Evolutionary conservation across 2,113 vertebrate species (phyloP), one percentile per base, ranked within the genome.

Genomic region (Nanorana parkeri): DNA sequence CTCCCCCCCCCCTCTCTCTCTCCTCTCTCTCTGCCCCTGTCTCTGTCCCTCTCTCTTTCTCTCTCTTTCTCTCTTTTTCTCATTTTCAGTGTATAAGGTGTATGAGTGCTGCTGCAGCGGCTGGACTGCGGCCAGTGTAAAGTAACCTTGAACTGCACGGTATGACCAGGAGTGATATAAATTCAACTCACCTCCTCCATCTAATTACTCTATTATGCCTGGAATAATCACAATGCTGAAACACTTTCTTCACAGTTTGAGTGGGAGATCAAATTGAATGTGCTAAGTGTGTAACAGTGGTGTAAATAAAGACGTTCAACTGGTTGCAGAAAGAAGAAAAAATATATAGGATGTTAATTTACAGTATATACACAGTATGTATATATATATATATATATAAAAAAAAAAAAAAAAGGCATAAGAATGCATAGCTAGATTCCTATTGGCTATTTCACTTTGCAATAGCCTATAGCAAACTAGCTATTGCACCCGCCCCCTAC

Each of bases 191-290:
- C 13, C 66, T 87, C 87, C 81, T 19, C 81, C 81, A 15, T 60
- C 80, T 83, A 83, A 69, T 84, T 84, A 85, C 29, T 84, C 36
- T 84, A 72, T 77, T 84, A 29, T 73, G 21, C 74, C 84, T 77
- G 67, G 86, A 83, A 60, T 67, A 74, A 88, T 85, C 73, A 71
- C 76, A 87, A 19, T 19, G 32, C 60, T 80, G 68, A 47, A 81
- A 54, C 78, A 54, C 24, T 84, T 11, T 73, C 19, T 77, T 89
- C 89, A 87, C 58, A 84, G 86, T 87, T 83, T 84, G 84, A 89
- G 81, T 56, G 63, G 78, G 74, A 85, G 73, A 77, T 5, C 86
- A 88, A 88, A 86, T 73, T 0, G 0, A 87, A 83, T 61, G 36
- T 82, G 56, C 41, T 24, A 36, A 15, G 41, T 47, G 84, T 64